Conservation (phyloP, 1,140 invertebrate species). For the Orchestia grillus region DNA sequence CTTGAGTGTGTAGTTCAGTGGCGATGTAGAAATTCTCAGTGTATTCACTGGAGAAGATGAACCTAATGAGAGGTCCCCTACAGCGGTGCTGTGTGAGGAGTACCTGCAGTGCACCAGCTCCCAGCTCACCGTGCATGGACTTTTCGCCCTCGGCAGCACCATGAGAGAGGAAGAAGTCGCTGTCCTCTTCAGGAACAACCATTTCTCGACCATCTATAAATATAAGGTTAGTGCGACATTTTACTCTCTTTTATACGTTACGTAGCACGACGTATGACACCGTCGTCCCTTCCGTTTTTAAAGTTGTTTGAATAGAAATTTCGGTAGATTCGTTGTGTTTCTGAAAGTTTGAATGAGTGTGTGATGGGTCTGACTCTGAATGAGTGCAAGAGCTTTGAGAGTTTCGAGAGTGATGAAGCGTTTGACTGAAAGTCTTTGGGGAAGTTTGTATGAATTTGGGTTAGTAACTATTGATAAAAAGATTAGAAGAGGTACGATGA, state of each 20-base stretch:
- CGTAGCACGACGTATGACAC: background rate
- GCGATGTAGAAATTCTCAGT: too few species aligned
- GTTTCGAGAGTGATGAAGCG: background rate
- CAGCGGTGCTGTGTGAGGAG: conserved; percentile 74
- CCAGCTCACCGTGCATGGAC: conserved; percentile 77
- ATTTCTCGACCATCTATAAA: conserved; percentile 76
- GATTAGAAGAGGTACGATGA: background rate
- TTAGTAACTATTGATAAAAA: background rate
- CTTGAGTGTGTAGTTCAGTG: too few species aligned
- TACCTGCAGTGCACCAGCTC: conserved; percentile 75
- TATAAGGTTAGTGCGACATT: conserved; percentile 71
- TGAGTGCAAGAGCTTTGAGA: background rate
- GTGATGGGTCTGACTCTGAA: background rate
- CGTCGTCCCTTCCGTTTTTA: background rate
- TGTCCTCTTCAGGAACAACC: conserved; percentile 78
- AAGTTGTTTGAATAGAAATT: background rate
- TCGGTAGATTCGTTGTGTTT: background rate
- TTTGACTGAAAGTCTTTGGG: background rate
- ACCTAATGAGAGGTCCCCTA: too few species aligned
- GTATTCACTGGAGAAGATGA: too few species aligned
- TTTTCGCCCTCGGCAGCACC: conserved; percentile 73
- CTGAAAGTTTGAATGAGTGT: background rate
- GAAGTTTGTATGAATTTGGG: background rate
- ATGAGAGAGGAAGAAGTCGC: conserved; percentile 75
- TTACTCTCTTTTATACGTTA: background rate